A percentile compares a stretch with the other conserved stretches of the same genome.
phyloP scores from a whole-genome alignment of 37 sponge, comb jelly and placozoan genomes.

The Geodia barretti region DNA sequence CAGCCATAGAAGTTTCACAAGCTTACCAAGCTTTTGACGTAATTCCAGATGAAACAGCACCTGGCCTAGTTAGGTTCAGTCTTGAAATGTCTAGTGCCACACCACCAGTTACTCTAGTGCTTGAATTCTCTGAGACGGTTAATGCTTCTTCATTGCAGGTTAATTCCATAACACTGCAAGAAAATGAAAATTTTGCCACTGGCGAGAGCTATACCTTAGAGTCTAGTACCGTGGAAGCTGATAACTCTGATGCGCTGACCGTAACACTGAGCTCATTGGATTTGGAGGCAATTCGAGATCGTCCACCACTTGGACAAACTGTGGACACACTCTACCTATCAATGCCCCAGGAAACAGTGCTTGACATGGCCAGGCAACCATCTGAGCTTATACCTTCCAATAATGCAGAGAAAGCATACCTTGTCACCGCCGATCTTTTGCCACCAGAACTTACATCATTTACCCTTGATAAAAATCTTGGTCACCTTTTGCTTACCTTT shows the following conservation, averaged over 20 bases:
- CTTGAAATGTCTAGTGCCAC: slow-evolving; percentile 59
- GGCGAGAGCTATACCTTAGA: slow-evolving; percentile 17
- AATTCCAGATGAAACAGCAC: slow-evolving; percentile 63
- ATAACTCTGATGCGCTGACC: slow-evolving; percentile 45
- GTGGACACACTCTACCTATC: slow-evolving; percentile 61
- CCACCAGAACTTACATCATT: slow-evolving; percentile 64
- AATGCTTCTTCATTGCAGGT: slow-evolving; percentile 58
- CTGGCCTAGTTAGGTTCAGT: slow-evolving; percentile 60
- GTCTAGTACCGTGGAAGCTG: slow-evolving; percentile 31
- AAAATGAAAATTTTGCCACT: not conserved
- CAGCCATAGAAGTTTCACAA: slow-evolving; percentile 20
- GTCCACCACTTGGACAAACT: slow-evolving; percentile 66
- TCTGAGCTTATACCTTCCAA: slow-evolving; percentile 42
- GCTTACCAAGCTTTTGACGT: slow-evolving; percentile 67
- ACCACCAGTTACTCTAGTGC: slow-evolving; percentile 60
- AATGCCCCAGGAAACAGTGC: slow-evolving; percentile 48
- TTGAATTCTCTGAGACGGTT: slow-evolving; percentile 84
- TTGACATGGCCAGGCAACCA: slow-evolving; percentile 60
- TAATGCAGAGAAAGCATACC: slow-evolving; percentile 26
- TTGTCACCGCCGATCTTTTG: slow-evolving; percentile 70
- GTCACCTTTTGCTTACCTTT: slow-evolving; percentile 73
- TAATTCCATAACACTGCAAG: slow-evolving; percentile 41
- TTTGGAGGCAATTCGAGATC: slow-evolving; percentile 50
- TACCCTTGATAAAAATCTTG: slow-evolving; percentile 66
- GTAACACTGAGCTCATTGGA: slow-evolving; percentile 62